Base-by-base conservation (phyloP, 2,888 invertebrate genomes). In the Automeris io region DNA sequence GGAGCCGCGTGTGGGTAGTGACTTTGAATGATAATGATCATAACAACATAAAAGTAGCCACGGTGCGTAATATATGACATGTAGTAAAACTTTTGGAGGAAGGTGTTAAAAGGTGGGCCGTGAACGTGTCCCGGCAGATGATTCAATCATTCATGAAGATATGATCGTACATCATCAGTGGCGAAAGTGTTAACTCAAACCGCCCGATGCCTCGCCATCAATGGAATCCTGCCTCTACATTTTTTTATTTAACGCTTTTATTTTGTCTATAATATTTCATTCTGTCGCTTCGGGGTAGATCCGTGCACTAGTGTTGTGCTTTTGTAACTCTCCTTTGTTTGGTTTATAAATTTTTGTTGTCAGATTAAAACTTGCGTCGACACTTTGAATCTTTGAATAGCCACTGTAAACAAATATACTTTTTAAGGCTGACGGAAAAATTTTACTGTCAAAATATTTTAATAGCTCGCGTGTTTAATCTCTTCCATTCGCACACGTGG, bases 101-200 rank as follows among this genome's bases (percentile, higher is more conserved):
- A 83, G 85, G 83, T 80, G 83, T 85, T 79, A 85, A 85, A 83
- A 83, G 82, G 74, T 70, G 65, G 63, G 60, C 57, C 61, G 67
- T 63, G 77, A 70, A 80, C 81, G 80, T 83, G 83, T 82, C 80
- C 56, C 69, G 70, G 69, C 69, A 73, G 78, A 83, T 76, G 78
- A 85, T 82, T 82, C 83, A 78, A 85, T 85, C 83, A 82, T 81
- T 85, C 83, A 83, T 78, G 66, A 58, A 72, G 76, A 77, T 75
- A 80, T 79, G 70, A 80, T 79, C 82, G 71, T 82, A 78, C 79
- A 83, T 83, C 85, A 83, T 80, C 70, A 61, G 69, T 65, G 68
- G 77, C 73, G 69, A 82, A 82, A 80, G 81, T 80, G 80, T 81
- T 74, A 80, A 74, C 69, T 72, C 52, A 49, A 54, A 57, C 61